Conservation (phyloP, 1,140 invertebrate genomes). For the Eupeodes corollae region DNA sequence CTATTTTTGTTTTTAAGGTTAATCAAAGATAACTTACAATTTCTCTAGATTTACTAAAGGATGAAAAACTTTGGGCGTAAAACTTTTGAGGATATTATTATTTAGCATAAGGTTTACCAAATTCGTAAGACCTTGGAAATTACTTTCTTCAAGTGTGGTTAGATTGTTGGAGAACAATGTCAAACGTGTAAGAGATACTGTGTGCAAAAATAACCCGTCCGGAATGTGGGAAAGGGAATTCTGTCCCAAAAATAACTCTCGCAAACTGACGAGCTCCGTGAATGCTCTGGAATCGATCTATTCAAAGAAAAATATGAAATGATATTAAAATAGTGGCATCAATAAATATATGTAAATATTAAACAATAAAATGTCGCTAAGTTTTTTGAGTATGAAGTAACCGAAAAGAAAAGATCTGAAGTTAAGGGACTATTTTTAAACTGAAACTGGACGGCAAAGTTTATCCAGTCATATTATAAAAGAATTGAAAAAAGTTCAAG, state of each 20-base stretch:
- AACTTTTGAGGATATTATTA: conserved; percentile 44
- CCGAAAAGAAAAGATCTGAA: no score
- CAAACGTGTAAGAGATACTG: conserved; percentile 42
- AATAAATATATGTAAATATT: not conserved
- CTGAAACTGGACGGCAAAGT: no score
- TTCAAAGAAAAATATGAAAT: not conserved
- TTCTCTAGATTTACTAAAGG: conserved; percentile 38
- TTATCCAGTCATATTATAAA: no score
- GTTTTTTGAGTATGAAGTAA: no score
- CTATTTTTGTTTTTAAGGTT: not conserved
- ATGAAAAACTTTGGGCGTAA: conserved; percentile 43
- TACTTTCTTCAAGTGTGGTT: conserved; percentile 39
- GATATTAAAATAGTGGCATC: no score
- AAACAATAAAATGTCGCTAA: not conserved
- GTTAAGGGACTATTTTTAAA: no score
- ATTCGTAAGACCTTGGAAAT: conserved; percentile 44
- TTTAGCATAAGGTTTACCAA: conserved; percentile 49
- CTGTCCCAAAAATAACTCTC: conserved; percentile 47
- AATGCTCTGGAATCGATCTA: conserved; percentile 41
- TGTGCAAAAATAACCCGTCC: conserved; percentile 39
- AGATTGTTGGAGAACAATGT: conserved; percentile 51
- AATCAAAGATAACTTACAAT: conserved; percentile 33
- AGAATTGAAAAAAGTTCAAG: no score
- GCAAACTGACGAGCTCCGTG: conserved; percentile 38
- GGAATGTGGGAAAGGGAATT: conserved; percentile 45